Evolutionary conservation across 2,888 invertebrate species (phyloP).

Genomic region (Acleris literana): DNA sequence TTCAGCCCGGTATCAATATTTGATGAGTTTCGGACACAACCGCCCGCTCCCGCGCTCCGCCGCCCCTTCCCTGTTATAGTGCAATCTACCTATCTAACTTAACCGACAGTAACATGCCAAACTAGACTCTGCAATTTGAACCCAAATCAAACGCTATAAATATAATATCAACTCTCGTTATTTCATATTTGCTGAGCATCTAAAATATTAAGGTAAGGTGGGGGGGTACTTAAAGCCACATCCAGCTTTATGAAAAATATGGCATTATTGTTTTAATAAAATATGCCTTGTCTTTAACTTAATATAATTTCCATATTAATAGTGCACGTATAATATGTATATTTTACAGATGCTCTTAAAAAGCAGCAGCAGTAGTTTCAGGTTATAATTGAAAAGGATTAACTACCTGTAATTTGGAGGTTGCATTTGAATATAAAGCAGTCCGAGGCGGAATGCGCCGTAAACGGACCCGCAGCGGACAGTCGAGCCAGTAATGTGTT

Average conservation of each 20-base stretch:
- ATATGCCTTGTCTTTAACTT: neutral
- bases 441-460: conserved; percentile 49
- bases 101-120: conserved; percentile 26
- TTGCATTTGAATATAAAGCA: conserved; percentile 53
- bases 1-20: conserved; percentile 74
- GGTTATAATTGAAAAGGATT: conserved; percentile 55
- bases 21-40: conserved; percentile 73
- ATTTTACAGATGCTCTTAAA: conserved; percentile 37
- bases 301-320: conserved; percentile 23
- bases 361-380: conserved; percentile 43
- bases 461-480: conserved; percentile 48
- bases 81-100: conserved; percentile 21
- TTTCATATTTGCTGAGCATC: neutral
- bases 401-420: conserved; percentile 46
- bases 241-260: no score
- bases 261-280: conserved; percentile 5
- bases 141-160: conserved; percentile 17
- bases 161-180: conserved; percentile 12
- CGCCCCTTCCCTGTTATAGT: conserved; percentile 29
- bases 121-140: conserved; percentile 6
- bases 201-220: no score
- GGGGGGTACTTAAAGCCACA: no score
- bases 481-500: conserved; percentile 66
- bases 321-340: conserved; percentile 15
- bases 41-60: conserved; percentile 40